phyloP scores from a whole-genome alignment of 2,797 vertebrate species.

The Labeo calbasu region DNA sequence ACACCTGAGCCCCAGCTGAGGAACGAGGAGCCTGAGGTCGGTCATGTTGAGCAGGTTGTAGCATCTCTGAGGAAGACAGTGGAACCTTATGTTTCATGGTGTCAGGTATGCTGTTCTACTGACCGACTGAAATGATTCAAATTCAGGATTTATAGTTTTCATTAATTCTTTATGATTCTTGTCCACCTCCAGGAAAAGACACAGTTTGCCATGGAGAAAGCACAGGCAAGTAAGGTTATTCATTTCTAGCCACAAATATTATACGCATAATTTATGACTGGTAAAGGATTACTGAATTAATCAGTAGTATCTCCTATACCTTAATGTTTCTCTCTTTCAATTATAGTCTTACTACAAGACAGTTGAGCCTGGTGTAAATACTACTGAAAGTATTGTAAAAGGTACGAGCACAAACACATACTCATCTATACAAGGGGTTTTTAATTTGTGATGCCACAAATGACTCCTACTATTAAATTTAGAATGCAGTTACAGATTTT shows the following conservation, averaged over 20 bases:
- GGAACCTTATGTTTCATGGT: constrained; percentile 82
- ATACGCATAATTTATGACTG: neutral
- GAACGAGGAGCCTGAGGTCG: constrained; percentile 75
- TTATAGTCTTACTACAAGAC: constrained; percentile 80
- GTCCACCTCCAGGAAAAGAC: constrained; percentile 40
- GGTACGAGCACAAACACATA: constrained; percentile 73
- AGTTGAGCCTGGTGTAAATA: constrained; percentile 80
- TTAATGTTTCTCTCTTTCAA: constrained; percentile 42
- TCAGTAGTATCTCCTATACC: neutral
- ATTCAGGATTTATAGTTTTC: neutral
- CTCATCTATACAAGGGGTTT: neutral
- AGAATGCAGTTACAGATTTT: neutral
- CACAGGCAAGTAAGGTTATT: constrained; percentile 59
- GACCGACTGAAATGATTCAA: neutral
- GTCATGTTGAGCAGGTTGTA: constrained; percentile 82
- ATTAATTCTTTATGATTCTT: neutral
- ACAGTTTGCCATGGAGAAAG: constrained; percentile 55
- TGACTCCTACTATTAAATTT: neutral
- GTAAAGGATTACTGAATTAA: constrained; percentile 38
- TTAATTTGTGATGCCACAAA: neutral
- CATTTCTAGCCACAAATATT: neutral
- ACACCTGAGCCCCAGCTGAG: constrained; percentile 74
- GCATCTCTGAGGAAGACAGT: constrained; percentile 78
- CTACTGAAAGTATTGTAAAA: constrained; percentile 75
- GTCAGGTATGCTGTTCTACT: constrained; percentile 78